A percentile compares a stretch with the other conserved stretches of the same genome.
These are phyloP conservation scores for Amblyopsis rosae DNA, from an alignment of 2,113 vertebrate species.

Conservation along the genomic window DNA sequence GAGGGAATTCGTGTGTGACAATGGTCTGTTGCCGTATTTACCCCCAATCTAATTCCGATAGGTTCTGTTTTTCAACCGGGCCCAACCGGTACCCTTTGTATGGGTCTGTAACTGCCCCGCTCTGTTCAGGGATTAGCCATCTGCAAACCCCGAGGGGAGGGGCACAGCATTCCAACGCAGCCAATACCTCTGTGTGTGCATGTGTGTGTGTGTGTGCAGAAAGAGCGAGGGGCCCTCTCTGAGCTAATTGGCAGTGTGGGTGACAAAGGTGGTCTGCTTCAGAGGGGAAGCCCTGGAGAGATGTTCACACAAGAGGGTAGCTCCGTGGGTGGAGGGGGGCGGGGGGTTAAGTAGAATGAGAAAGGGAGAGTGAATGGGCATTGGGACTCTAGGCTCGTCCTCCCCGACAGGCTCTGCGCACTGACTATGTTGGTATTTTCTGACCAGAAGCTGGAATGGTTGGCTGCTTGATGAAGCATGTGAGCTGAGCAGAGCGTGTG, in stretches of 20 bases:
- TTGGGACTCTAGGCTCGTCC: conserved; percentile 33
- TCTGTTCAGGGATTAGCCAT: conserved; percentile 67
- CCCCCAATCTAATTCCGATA: too few species aligned
- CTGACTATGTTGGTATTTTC: conserved; percentile 10
- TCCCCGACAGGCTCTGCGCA: conserved; percentile 1
- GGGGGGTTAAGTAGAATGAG: conserved; percentile 63
- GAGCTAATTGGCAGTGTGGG: conserved; percentile 82
- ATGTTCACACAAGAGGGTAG: conserved; percentile 54
- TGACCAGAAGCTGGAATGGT: conserved; percentile 4
- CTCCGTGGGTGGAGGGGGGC: conserved; percentile 55
- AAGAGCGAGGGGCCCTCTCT: conserved; percentile 71
- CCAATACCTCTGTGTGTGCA: conserved; percentile 61
- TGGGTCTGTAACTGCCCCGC: conserved; percentile 37
- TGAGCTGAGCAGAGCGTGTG: background rate
- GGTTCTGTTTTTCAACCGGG: background rate
- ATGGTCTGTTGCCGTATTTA: background rate
- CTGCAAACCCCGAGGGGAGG: conserved; percentile 60
- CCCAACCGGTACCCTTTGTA: conserved; percentile 35
- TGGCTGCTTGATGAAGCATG: conserved; percentile 13
- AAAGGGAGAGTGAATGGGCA: conserved; percentile 11
- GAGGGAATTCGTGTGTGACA: too few species aligned
- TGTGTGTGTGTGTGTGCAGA: conserved; percentile 69
- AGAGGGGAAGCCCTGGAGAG: conserved; percentile 77
- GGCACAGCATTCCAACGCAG: conserved; percentile 64
- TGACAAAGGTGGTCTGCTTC: conserved; percentile 83